Evolutionary conservation across 2,113 vertebrate genomes (phyloP), one percentile per base, ranked within the genome.

Genomic region (Rhodinocichla rosea): DNA sequence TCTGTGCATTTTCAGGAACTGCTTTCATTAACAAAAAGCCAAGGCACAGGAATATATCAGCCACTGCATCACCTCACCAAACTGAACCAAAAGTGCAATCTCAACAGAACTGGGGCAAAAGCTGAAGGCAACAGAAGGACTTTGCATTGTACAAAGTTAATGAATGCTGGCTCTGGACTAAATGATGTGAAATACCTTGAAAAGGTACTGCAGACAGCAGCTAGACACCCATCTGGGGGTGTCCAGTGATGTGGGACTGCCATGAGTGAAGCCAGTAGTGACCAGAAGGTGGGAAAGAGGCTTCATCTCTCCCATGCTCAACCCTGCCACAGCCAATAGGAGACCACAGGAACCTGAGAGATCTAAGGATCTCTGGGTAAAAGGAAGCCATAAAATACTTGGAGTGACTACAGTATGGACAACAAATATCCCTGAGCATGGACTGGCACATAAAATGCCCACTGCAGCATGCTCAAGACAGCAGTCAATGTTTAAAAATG

Each of bases 211-310:
- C 40, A 60, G 20, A 20, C 5, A 84, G n/a, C 35, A 78, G 16
- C 27, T 40, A 10, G 11, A 21, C 30, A 56, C 27, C 10, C 7
- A 3, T 10, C 28, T 45, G 23, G 40, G 15, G 17, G 1, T 27
- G 21, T 45, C 21, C 79, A 62, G 37, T 18, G 49, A 8, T 9
- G 40, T 30, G 22, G 24, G 33, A 14, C 27, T 70, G 67, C 56
- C 16, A 40, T 4, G 18, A 0, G 0, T 42, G 63, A 57, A 90
- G 24, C 13, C 35, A 85, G 33, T 2, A 59, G 32, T 8, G 22
- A 62, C 6, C 64, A 94, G 69, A n/a, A 89, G 10, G 15, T 23
- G 8, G 39, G 52, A 92, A 87, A 67, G 4, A 20, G 70, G 7
- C 7, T 82, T 45, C 19, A 9, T 15, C 20, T 74, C 37, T 83